phyloP scores from a whole-genome alignment of 30 jellyfish, hydroid and myxozoan species.

The Aurelia aurita region DNA sequence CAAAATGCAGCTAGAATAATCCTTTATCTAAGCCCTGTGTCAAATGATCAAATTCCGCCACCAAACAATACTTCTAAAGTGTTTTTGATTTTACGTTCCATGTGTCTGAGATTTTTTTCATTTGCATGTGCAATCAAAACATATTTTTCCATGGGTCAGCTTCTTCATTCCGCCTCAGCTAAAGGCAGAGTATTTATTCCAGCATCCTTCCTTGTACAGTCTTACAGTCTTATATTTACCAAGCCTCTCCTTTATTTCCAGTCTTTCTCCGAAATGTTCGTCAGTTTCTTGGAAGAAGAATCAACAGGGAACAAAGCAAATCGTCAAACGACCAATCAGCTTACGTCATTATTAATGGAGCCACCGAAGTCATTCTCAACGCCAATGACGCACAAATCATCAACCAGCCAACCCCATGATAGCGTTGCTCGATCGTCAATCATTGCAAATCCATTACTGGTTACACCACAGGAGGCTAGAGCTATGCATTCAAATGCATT shows the following conservation, averaged over 20 bases:
- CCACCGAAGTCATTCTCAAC: conserved; percentile 54
- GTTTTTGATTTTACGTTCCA: too few relatives aligned
- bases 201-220: too few relatives aligned
- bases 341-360: conserved; percentile 56
- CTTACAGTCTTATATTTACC: too few relatives aligned
- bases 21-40: too few relatives aligned
- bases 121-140: too few relatives aligned
- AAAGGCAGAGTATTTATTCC: too few relatives aligned
- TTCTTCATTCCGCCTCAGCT: too few relatives aligned
- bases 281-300: conserved; percentile 90
- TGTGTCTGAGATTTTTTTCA: too few relatives aligned
- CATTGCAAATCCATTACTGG: conserved; percentile 45
- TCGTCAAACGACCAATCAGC: conserved; percentile 72
- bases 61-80: too few relatives aligned
- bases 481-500: conserved; percentile 43
- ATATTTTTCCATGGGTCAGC: too few relatives aligned
- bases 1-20: too few relatives aligned
- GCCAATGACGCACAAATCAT: not conserved
- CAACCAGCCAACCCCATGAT: not conserved
- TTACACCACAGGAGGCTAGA: conserved; percentile 63
- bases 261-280: conserved; percentile 95
- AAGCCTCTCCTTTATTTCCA: conserved; percentile 6
- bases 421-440: not conserved
- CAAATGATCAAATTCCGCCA: too few relatives aligned
- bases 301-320: conserved; percentile 66